Base-by-base conservation (phyloP, 2,888 invertebrate species). In the Capitulum mitella region DNA sequence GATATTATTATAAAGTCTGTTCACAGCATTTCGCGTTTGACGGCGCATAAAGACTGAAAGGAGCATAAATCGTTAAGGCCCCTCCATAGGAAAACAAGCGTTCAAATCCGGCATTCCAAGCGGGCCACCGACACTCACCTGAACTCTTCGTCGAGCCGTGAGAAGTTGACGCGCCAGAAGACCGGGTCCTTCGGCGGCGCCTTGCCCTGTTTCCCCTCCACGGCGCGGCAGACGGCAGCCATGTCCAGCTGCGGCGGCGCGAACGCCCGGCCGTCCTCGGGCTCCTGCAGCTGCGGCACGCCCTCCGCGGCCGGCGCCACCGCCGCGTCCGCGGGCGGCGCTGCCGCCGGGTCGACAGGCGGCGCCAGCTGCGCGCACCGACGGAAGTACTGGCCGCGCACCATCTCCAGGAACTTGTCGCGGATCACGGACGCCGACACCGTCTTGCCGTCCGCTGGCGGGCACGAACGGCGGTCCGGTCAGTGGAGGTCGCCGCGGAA, bases 191-290 rank as follows among this genome's bases (percentile, higher is more conserved):
- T 1, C 26, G 70, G 26, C 40, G 26, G 37, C 40, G 70, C 26
- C 26, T 26, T 37, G 5, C 10, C 40, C 26, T 37, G 26, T 26
- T 37, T 37, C 5, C 40, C 70, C 10, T 70, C 70, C 70, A 70
- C 70, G 26, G 70, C 70, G 10, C 70, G 37, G 1, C 26, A 26
- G 8, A 70, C 40, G 70, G 26, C 70, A 1, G 8, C 70, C 37
- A 70, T 70, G 40, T 70, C 70, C 40, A 70, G 70, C 37, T 70
- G 37, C 32, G 64, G 19, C 70, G 70, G 70, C 70, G 70, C n/a
- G 29, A 29, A 70, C 26, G 70, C 70, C 26, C 70, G 37, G 40
- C 40, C 70, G 8, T 26, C 40, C 40, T 70, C 70, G 26, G 26
- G 40, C 37, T 70, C 70, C 40, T 40, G 34, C 40, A 70, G 40